Percentiles rank a stretch among this genome's conserved stretches.
These are phyloP conservation scores for Sarcophaga carnaria DNA, from an alignment of 2,888 invertebrate genomes.

Conservation along the genomic window DNA sequence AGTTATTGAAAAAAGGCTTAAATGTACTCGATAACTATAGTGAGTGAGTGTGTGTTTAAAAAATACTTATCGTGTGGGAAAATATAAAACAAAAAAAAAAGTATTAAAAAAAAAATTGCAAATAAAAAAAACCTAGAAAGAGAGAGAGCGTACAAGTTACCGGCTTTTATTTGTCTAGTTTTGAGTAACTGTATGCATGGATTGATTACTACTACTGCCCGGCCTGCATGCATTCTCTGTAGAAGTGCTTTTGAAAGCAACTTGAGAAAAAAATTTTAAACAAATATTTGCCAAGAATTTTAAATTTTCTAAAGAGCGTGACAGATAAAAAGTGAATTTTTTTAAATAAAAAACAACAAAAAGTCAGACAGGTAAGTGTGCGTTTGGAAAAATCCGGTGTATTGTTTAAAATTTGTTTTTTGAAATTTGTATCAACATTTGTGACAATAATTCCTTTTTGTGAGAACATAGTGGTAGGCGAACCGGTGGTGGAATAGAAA, in stretches of 20 bases:
- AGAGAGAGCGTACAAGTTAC: conserved; percentile 9
- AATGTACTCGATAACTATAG: not conserved
- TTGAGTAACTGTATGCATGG: not conserved
- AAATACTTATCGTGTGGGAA: not conserved
- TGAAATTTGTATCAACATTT: too few relatives aligned
- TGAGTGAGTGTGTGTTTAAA: not conserved
- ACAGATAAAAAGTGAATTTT: conserved; percentile 3
- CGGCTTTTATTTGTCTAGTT: conserved; percentile 30
- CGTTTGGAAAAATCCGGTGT: not conserved
- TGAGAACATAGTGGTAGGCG: too few relatives aligned
- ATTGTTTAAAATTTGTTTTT: too few relatives aligned
- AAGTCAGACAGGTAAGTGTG: conserved; percentile 20
- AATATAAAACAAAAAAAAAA: not conserved
- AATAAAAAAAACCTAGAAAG: not conserved
- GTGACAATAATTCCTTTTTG: too few relatives aligned
- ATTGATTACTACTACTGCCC: conserved; percentile 1
- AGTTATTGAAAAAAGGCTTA: not conserved
- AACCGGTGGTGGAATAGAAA: too few relatives aligned
- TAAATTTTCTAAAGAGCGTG: conserved; percentile 21
- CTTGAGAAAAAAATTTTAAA: conserved; percentile 30
- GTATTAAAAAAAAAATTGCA: not conserved
- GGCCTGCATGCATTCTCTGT: not conserved
- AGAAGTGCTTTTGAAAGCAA: not conserved
- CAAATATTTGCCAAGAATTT: conserved; percentile 33
- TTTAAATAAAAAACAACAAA: not conserved